phyloP scores from a whole-genome alignment of 1,140 invertebrate genomes.

The Caenorhabditis briggsae region DNA sequence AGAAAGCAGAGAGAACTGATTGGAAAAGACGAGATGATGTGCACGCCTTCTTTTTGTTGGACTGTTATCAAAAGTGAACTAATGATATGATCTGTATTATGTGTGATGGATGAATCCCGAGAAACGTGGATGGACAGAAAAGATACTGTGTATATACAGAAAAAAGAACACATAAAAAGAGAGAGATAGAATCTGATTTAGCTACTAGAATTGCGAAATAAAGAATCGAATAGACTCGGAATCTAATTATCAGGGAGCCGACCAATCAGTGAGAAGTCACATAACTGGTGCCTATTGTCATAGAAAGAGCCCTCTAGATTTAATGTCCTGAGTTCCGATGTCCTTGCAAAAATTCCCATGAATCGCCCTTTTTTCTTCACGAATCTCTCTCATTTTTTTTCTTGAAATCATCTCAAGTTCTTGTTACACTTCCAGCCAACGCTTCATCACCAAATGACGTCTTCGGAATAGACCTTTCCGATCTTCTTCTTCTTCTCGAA shows the following conservation, averaged over 20 bases:
- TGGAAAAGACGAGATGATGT: neutral
- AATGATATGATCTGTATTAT: too few relatives aligned
- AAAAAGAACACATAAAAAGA: neutral
- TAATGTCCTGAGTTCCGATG: too few relatives aligned
- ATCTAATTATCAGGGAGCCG: neutral
- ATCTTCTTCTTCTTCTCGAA: slow-evolving; percentile 10
- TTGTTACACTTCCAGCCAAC: neutral
- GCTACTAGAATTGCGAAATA: slow-evolving; percentile 7
- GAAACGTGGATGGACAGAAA: neutral
- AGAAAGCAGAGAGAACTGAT: neutral
- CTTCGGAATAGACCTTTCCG: slow-evolving; percentile 9
- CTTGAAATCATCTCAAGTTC: neutral
- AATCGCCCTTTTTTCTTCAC: too few relatives aligned
- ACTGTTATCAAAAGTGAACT: too few relatives aligned
- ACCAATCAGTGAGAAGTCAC: neutral
- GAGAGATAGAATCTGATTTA: neutral
- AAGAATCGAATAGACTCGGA: neutral
- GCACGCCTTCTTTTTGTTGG: too few relatives aligned
- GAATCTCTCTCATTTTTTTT: neutral
- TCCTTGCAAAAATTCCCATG: too few relatives aligned
- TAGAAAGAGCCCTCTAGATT: too few relatives aligned
- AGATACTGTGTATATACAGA: slow-evolving; percentile 6
- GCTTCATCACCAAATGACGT: neutral
- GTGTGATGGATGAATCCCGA: slow-evolving; percentile 15
- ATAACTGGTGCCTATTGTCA: too few relatives aligned